Evolutionary conservation across 2,113 vertebrate species (phyloP).

Genomic region (Sterrhoptilus dennistouni): DNA sequence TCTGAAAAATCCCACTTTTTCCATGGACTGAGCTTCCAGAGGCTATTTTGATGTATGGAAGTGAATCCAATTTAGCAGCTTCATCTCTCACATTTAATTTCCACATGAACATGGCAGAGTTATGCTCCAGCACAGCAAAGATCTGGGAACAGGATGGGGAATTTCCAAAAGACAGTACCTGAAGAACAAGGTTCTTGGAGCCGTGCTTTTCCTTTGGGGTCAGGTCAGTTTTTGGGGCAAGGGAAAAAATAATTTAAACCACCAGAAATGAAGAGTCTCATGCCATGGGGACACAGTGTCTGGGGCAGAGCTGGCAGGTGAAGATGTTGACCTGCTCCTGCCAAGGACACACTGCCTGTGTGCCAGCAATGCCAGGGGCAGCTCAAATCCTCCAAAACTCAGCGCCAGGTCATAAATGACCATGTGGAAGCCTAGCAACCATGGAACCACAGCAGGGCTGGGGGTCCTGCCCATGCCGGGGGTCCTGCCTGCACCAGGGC

Average conservation of each 20-base stretch:
- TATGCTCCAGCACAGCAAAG: background rate
- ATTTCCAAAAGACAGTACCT: background rate
- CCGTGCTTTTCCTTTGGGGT: background rate
- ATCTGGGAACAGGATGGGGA: background rate
- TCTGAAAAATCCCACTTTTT: background rate
- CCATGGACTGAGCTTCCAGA: background rate
- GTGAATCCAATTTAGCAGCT: background rate
- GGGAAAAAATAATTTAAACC: background rate
- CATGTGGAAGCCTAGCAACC: fast-evolving
- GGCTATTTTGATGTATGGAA: background rate
- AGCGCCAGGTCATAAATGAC: background rate
- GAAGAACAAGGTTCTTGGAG: background rate
- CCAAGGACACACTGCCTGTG: background rate
- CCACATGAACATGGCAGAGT: conserved; percentile 6
- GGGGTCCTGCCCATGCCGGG: background rate
- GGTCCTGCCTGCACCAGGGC: background rate
- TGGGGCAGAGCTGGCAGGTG: background rate
- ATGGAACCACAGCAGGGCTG: fast-evolving
- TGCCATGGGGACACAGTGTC: background rate
- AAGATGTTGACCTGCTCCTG: fast-evolving
- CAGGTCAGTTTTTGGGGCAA: background rate
- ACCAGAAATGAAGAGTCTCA: background rate
- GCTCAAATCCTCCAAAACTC: background rate
- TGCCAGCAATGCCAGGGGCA: fast-evolving
- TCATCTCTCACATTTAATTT: conserved; percentile 34